These are phyloP conservation scores for Synanthedon vespiformis DNA, from an alignment of 2,888 invertebrate species.

Conservation along the genomic window DNA sequence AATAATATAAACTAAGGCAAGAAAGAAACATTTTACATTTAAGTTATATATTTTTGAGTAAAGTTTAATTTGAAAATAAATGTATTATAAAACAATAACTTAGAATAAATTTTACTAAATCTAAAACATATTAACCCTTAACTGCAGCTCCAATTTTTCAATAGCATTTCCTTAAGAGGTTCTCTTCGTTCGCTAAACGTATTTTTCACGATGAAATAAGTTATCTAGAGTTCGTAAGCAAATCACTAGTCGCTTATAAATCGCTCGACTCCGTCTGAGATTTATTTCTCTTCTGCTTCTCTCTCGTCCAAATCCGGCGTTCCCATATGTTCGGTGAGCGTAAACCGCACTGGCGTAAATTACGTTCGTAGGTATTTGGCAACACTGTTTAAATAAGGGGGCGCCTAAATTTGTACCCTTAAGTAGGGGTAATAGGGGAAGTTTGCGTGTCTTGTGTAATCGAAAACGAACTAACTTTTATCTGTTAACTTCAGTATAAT, in stretches of 20 bases:
- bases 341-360: conserved; percentile 50
- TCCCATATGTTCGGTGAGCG: conserved; percentile 25
- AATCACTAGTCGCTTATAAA: conserved; percentile 59
- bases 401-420: conserved; percentile 47
- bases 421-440: conserved; percentile 52
- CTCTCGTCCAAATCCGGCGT: conserved; percentile 16
- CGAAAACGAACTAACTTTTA: conserved; percentile 52
- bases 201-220: not conserved
- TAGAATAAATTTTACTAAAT: too few relatives aligned
- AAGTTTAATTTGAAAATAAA: too few relatives aligned
- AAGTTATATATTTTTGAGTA: too few relatives aligned
- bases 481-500: conserved; percentile 44
- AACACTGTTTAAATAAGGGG: conserved; percentile 47
- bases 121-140: not conserved
- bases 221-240: conserved; percentile 42
- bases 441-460: conserved; percentile 47
- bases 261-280: conserved; percentile 43
- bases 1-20: too few relatives aligned
- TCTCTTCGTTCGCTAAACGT: not conserved
- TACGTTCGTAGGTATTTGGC: conserved; percentile 48
- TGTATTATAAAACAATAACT: too few relatives aligned
- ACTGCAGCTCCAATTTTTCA: not conserved
- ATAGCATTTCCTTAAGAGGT: not conserved
- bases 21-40: too few relatives aligned
- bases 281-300: conserved; percentile 36